phyloP scores from a whole-genome alignment of 2,797 vertebrate genomes.

The Diglossa cyanea region DNA sequence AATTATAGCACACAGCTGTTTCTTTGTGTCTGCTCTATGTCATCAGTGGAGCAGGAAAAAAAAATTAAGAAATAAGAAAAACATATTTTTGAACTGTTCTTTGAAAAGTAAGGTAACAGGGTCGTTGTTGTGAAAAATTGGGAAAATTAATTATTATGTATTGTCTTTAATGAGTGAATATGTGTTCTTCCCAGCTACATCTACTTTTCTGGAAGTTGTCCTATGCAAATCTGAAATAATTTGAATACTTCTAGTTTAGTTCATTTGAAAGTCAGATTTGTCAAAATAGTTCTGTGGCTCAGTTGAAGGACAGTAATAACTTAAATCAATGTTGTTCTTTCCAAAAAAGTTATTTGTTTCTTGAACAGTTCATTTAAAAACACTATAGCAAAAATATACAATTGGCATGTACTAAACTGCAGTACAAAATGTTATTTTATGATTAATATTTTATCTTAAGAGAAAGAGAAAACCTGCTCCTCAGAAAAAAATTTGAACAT shows the following conservation, averaged over 20 bases:
- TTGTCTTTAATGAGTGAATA: background rate
- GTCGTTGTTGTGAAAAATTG: background rate
- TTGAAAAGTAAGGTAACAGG: background rate
- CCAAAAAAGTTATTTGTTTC: background rate
- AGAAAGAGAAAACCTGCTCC: background rate
- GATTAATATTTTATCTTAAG: background rate
- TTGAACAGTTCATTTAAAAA: background rate
- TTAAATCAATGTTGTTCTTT: background rate
- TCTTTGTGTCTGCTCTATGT: background rate
- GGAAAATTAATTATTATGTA: background rate
- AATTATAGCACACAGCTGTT: rapidly evolving
- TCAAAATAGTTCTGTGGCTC: background rate
- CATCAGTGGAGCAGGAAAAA: background rate
- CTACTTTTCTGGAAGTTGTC: background rate
- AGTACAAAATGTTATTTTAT: background rate
- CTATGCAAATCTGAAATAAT: background rate
- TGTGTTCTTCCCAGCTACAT: background rate
- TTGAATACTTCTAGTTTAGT: background rate
- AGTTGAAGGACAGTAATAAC: background rate
- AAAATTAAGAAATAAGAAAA: background rate
- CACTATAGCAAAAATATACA: background rate
- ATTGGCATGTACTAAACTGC: background rate
- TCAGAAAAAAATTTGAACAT: background rate
- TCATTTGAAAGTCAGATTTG: background rate
- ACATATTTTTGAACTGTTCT: background rate